Conservation (phyloP, 2,113 vertebrate genomes). For the Limanda limanda region DNA sequence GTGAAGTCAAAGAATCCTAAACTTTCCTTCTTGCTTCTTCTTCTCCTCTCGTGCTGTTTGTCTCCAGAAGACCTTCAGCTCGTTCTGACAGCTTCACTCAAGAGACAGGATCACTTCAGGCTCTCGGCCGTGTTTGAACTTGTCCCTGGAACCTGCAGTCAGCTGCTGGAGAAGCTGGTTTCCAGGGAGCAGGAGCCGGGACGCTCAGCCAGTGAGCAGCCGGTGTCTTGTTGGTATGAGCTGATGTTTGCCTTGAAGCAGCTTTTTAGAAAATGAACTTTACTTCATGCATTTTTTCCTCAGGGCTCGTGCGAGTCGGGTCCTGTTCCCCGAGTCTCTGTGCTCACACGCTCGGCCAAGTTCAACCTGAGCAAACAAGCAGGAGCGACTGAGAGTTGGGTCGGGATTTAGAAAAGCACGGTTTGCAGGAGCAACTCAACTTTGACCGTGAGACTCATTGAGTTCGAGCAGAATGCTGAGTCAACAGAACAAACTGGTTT, state of each 20-base stretch:
- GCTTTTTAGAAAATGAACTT: conserved; percentile 10
- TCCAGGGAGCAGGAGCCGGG: neutral
- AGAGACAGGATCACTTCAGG: neutral
- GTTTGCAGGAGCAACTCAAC: too few relatives aligned
- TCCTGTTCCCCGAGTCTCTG: conserved; percentile 4
- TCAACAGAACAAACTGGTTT: too few relatives aligned
- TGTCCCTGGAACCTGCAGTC: neutral
- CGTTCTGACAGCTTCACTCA: conserved; percentile 15
- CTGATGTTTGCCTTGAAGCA: conserved; percentile 36
- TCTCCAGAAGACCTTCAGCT: neutral
- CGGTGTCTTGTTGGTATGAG: conserved; percentile 4
- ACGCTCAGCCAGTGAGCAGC: neutral
- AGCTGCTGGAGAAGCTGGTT: neutral
- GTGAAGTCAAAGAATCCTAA: too few relatives aligned
- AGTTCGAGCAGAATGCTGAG: neutral
- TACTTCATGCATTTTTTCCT: conserved; percentile 36
- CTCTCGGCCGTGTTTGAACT: conserved; percentile 11
- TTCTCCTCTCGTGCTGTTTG: neutral
- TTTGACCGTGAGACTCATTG: too few relatives aligned
- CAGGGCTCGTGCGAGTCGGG: conserved; percentile 32
- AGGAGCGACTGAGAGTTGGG: neutral
- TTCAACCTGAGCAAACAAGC: conserved; percentile 17
- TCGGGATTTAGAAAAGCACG: neutral
- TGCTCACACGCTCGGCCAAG: conserved; percentile 9
- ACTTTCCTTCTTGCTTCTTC: neutral